These are phyloP conservation scores for Poeciliopsis prolifica DNA, from an alignment of 2,113 vertebrate species.

Conservation along the genomic window DNA sequence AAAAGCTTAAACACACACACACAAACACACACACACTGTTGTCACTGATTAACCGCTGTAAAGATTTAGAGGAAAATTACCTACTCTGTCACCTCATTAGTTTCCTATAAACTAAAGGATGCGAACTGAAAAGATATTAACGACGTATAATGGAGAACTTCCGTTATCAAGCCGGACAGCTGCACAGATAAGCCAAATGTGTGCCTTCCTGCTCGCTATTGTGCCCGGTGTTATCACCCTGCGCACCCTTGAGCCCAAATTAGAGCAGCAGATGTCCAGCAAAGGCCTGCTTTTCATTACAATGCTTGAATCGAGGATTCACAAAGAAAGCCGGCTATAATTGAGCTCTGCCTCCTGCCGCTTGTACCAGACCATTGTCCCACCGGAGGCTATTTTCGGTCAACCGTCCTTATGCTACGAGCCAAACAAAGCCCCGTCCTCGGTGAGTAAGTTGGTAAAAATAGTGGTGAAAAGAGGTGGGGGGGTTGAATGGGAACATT, in stretches of 20 bases:
- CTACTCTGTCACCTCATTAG: constrained; percentile 26
- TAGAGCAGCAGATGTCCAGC: constrained; percentile 34
- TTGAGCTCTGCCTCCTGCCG: constrained; percentile 39
- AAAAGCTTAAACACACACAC: constrained; percentile 8
- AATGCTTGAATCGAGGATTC: constrained; percentile 29
- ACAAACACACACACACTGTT: constrained; percentile 8
- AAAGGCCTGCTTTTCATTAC: constrained; percentile 49
- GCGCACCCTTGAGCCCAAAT: constrained; percentile 41
- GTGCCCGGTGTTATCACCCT: constrained; percentile 53
- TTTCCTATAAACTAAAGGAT: constrained; percentile 23
- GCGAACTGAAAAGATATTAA: constrained; percentile 27
- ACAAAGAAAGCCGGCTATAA: constrained; percentile 36
- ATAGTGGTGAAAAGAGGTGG: neutral
- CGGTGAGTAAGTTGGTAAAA: constrained; percentile 12
- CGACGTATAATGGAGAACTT: constrained; percentile 34
- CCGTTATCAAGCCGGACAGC: constrained; percentile 38
- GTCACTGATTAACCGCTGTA: constrained; percentile 29
- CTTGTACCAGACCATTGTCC: constrained; percentile 44
- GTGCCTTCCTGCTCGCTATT: constrained; percentile 23
- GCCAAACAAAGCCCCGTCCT: constrained; percentile 35
- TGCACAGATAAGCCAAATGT: constrained; percentile 36
- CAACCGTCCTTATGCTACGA: constrained; percentile 33
- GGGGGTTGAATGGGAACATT: constrained; percentile 16
- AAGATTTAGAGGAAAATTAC: constrained; percentile 36
- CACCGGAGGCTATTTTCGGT: constrained; percentile 37